Evolutionary conservation across 1,140 invertebrate genomes (phyloP).

Genomic region (Philopotamus ludificatus): DNA sequence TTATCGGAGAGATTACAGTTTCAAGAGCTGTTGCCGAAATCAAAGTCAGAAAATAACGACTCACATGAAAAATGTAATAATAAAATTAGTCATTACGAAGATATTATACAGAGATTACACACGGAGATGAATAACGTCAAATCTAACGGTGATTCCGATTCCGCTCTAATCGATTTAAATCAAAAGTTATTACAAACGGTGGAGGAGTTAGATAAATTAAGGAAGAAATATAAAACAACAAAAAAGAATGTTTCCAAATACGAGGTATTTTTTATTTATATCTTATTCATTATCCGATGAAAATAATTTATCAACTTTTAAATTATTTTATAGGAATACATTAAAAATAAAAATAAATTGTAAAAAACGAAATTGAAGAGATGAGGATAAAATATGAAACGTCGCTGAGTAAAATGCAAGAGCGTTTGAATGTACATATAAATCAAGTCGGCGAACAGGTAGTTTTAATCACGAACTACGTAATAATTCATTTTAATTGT

Average conservation of each 20-base stretch:
- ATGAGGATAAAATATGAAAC: slow-evolving; percentile 54
- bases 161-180: slow-evolving; percentile 16
- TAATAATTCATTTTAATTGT: no score
- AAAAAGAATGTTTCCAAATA: slow-evolving; percentile 60
- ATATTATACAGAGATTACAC: slow-evolving; percentile 20
- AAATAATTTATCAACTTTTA: background rate
- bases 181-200: slow-evolving; percentile 38
- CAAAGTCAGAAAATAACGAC: no score
- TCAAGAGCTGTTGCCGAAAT: slow-evolving; percentile 46
- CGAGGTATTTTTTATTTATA: slow-evolving; percentile 49
- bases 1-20: slow-evolving; percentile 56
- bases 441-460: slow-evolving; percentile 43
- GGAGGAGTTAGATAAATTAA: slow-evolving; percentile 48
- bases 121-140: slow-evolving; percentile 23
- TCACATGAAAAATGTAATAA: slow-evolving; percentile 31
- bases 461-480: no score
- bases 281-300: slow-evolving; percentile 6
- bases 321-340: slow-evolving; percentile 48
- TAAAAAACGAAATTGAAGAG: slow-evolving; percentile 51
- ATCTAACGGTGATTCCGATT: slow-evolving; percentile 3
- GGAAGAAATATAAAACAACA: slow-evolving; percentile 58
- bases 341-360: slow-evolving; percentile 52
- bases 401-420: slow-evolving; percentile 48
- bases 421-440: slow-evolving; percentile 27
- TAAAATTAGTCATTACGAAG: slow-evolving; percentile 15